These are phyloP conservation scores for Anastatus disparis DNA, from an alignment of 1,140 invertebrate genomes.

Conservation along the genomic window DNA sequence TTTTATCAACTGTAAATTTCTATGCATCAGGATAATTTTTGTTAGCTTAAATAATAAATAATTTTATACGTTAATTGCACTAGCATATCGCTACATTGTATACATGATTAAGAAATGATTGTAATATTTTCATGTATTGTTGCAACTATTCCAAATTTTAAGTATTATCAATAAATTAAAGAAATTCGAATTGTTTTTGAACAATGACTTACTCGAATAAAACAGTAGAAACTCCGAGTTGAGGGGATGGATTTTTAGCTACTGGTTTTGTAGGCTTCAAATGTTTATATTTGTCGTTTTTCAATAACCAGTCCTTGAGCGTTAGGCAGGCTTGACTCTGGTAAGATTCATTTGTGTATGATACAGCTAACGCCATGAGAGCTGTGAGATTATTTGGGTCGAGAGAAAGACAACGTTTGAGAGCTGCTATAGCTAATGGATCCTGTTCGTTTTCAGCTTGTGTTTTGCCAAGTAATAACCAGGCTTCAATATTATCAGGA, in stretches of 20 bases:
- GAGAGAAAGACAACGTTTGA: slow-evolving; percentile 86
- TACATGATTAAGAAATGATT: no score
- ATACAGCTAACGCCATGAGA: slow-evolving; percentile 90
- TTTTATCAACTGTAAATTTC: no score
- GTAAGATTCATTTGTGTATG: slow-evolving; percentile 95
- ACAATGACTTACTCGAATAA: slow-evolving; percentile 55
- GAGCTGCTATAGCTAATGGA: slow-evolving; percentile 86
- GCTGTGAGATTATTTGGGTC: slow-evolving; percentile 85
- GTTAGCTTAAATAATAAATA: no score
- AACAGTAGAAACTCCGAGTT: slow-evolving; percentile 56
- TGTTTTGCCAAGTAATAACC: slow-evolving; percentile 84
- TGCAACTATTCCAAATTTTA: no score
- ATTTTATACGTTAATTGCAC: no score
- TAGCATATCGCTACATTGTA: no score
- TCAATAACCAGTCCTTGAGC: slow-evolving; percentile 84
- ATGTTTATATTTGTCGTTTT: slow-evolving; percentile 86
- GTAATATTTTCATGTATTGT: no score
- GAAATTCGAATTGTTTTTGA: slow-evolving; percentile 17
- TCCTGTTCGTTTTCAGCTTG: slow-evolving; percentile 94
- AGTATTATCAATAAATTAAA: no score
- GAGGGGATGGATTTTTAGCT: slow-evolving; percentile 14
- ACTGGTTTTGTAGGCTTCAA: slow-evolving; percentile 64
- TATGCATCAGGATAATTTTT: no score
- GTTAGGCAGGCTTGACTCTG: slow-evolving; percentile 79
- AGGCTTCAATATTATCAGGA: slow-evolving; percentile 82